Percentiles rank a stretch among this genome's conserved stretches.
These are phyloP conservation scores for Muscicapa striata DNA, from an alignment of 2,797 vertebrate genomes.

Conservation along the genomic window DNA sequence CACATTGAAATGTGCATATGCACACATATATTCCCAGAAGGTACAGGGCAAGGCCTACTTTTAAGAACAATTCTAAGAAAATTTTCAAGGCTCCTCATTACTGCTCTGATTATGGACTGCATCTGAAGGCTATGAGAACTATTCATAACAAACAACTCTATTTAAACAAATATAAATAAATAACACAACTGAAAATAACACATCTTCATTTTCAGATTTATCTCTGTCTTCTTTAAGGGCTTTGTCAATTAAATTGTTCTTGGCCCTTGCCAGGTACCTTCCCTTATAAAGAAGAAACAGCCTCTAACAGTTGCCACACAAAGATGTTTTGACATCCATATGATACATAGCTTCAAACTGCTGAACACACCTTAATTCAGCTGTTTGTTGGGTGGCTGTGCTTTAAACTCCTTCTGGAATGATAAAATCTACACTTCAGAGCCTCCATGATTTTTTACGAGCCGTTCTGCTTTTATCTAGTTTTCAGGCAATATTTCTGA, in stretches of 20 bases:
- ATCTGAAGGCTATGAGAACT: background rate
- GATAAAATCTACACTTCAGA: background rate
- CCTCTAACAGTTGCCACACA: background rate
- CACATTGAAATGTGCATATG: background rate
- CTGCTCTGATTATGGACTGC: background rate
- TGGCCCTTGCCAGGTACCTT: background rate
- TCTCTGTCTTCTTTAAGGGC: background rate
- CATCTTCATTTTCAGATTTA: background rate
- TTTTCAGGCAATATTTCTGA: background rate
- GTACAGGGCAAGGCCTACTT: background rate
- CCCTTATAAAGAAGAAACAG: background rate
- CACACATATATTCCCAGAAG: background rate
- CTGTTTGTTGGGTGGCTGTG: background rate
- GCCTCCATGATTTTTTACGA: background rate
- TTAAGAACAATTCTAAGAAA: background rate
- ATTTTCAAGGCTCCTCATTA: background rate
- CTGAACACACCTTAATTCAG: background rate
- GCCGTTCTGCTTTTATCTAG: background rate
- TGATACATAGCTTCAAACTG: background rate
- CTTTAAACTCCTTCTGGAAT: background rate
- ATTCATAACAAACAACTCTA: background rate
- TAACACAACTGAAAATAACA: background rate
- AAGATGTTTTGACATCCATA: background rate
- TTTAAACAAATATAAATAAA: background rate
- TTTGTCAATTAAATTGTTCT: background rate